A percentile compares a stretch with the other conserved stretches of the same genome.
Conservation (phyloP, 2,797 vertebrate species). For the Sebastes steindachneri region DNA sequence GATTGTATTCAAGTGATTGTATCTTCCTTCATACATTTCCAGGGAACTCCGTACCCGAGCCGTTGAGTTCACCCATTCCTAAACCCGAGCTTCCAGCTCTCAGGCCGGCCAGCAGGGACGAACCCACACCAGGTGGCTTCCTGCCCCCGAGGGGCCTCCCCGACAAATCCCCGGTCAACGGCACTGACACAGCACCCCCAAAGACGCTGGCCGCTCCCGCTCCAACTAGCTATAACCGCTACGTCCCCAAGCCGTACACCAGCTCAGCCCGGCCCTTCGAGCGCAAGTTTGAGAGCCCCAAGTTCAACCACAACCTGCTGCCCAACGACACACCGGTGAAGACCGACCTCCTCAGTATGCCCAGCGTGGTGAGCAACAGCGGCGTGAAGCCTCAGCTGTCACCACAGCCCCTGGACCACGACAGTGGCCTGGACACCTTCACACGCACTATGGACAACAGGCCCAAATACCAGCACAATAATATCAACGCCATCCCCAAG, state of each 20-base stretch:
- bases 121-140: constrained; percentile 86
- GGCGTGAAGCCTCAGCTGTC: constrained; percentile 87
- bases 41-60: constrained; percentile 88
- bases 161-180: constrained; percentile 90
- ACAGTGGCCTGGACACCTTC: constrained; percentile 92
- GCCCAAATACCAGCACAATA: constrained; percentile 97
- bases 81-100: constrained; percentile 89
- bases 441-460: constrained; percentile 91
- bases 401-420: constrained; percentile 89
- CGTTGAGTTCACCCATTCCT: constrained; percentile 83
- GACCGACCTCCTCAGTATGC: constrained; percentile 79
- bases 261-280: constrained; percentile 91
- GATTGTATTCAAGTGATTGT: background rate
- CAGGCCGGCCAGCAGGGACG: constrained; percentile 88
- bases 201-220: constrained; percentile 78
- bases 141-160: constrained; percentile 87
- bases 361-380: constrained; percentile 66
- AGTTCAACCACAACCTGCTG: constrained; percentile 98
- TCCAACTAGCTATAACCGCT: constrained; percentile 87
- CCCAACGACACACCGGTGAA: constrained; percentile 89
- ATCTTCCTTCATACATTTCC: constrained; percentile 13
- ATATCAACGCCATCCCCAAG: constrained; percentile 91
- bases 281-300: constrained; percentile 98
- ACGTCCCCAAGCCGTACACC: constrained; percentile 90
- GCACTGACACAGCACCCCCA: constrained; percentile 82